Evolutionary conservation across 2,888 invertebrate species (phyloP), one percentile per base, ranked within the genome.

Genomic region (Lagria hirta): DNA sequence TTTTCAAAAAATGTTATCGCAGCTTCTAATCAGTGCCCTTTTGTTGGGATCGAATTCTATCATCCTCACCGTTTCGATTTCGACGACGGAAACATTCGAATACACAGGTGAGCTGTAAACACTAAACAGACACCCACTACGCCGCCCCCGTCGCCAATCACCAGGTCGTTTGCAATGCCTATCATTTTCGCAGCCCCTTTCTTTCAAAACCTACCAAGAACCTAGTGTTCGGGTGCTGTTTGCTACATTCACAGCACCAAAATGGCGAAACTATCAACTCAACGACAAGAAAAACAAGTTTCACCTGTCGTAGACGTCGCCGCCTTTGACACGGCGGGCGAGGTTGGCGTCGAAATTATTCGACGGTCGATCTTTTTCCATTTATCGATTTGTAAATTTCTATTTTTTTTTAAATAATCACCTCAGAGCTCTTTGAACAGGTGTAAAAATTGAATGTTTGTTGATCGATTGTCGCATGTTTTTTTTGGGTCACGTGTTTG

Each of bases 211-310:
- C n/a, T n/a, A n/a, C n/a, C n/a, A n/a, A n/a, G n/a, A n/a, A n/a
- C n/a, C n/a, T n/a, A n/a, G n/a, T n/a, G n/a, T n/a, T n/a, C n/a
- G n/a, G n/a, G n/a, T n/a, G n/a, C n/a, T n/a, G n/a, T n/a, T n/a
- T n/a, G n/a, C n/a, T n/a, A n/a, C n/a, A n/a, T n/a, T n/a, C n/a
- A n/a, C n/a, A n/a, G n/a, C n/a, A n/a, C n/a, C 46, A 46, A 46
- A 46, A 46, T 46, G 46, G 46, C 46, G 46, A 40, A 22, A 41
- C 35, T 14, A 18, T 22, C 37, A 32, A 14, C 28, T 17, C 23
- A 16, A 5, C 14, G 26, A 26, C 23, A 29, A 14, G 28, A 28
- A 37, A 37, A 37, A 41, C 46, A 34, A 30, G 41, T 46, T 46
- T 36, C 46, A 46, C 46, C 46, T 46, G 46, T 33, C 17, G 26